Evolutionary conservation across 1,140 invertebrate genomes (phyloP), one percentile per base, ranked within the genome.

Genomic region (Brachionus rubens): DNA sequence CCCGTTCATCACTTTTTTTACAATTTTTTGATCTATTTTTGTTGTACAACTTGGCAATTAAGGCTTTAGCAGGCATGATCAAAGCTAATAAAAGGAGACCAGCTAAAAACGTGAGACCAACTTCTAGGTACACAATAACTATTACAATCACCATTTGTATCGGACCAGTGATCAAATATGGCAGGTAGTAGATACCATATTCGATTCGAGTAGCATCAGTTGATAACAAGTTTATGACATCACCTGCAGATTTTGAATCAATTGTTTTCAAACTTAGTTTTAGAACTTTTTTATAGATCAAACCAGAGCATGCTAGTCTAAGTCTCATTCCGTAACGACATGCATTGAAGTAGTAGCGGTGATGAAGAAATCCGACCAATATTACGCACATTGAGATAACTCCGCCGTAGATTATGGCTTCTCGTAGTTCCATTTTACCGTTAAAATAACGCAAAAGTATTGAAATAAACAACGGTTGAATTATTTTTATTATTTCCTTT

Each of bases 221-320:
- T 1, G 72, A 75, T 26, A 75, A 28, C 21, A 75, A 26, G 26
- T 75, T 75, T 5, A 56, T 75, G 7, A 75, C 47, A 21, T 56
- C 48, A 19, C 72, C 72, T n/a, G 72, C 41, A n/a, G 41, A 47
- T 14, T 54, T 41, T 16, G 33, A 47, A 47, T 75, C 48, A 14
- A 54, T 12, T 10, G 72, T 54, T 30, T 54, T 43, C 36, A 52
- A 21, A 21, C 48, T 54, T 9, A 75, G 30, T 10, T 33, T 14
- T 19, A 75, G 24, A 77, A 87, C 89, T 88, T 93, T 93, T 81
- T 90, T 88, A 82, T 92, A 94, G 77, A 93, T 89, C 40, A 93
- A 85, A 0, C 90, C 90, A 79, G 89, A 90, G 80, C 90, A 89
- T 2, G 91, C 89, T 46, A 92, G 87, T 77, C 91, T 87, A 78